phyloP scores from a whole-genome alignment of 2,113 vertebrate genomes.

The Tetrao urogallus region DNA sequence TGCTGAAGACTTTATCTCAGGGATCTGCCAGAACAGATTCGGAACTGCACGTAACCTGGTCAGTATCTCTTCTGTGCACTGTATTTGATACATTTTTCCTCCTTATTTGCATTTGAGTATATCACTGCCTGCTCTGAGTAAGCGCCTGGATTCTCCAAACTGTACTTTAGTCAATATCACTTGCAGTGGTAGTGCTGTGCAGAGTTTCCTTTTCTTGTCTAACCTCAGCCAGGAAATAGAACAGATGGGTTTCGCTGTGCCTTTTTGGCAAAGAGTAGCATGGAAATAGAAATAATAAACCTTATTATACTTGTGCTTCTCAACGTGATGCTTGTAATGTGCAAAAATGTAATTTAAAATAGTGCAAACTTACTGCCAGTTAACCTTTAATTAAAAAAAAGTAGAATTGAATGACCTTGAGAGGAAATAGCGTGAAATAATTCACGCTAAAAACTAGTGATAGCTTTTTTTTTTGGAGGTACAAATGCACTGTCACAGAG shows the following conservation, averaged over 20 bases:
- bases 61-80: not conserved
- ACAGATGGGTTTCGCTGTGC: slow-evolving; percentile 57
- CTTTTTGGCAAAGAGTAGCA: slow-evolving; percentile 56
- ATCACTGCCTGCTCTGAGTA: slow-evolving; percentile 5
- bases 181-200: slow-evolving; percentile 19
- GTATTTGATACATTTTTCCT: not conserved
- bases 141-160: slow-evolving; percentile 27
- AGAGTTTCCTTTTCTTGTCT: slow-evolving; percentile 42
- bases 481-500: not conserved
- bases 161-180: slow-evolving; percentile 14
- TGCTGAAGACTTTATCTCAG: not conserved
- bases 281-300: slow-evolving; percentile 56
- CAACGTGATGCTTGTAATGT: slow-evolving; percentile 39
- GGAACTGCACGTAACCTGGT: not conserved
- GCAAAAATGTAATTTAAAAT: slow-evolving; percentile 48
- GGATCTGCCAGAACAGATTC: not conserved
- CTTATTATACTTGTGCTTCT: slow-evolving; percentile 57
- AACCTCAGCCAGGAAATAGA: slow-evolving; percentile 52
- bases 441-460: slow-evolving; percentile 21
- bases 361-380: slow-evolving; percentile 36
- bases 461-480: not conserved
- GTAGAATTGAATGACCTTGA: not conserved
- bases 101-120: not conserved
- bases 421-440: not conserved
- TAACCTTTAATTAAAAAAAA: slow-evolving; percentile 13